phyloP scores from a whole-genome alignment of 1,140 invertebrate genomes.

The Ruditapes philippinarum region DNA sequence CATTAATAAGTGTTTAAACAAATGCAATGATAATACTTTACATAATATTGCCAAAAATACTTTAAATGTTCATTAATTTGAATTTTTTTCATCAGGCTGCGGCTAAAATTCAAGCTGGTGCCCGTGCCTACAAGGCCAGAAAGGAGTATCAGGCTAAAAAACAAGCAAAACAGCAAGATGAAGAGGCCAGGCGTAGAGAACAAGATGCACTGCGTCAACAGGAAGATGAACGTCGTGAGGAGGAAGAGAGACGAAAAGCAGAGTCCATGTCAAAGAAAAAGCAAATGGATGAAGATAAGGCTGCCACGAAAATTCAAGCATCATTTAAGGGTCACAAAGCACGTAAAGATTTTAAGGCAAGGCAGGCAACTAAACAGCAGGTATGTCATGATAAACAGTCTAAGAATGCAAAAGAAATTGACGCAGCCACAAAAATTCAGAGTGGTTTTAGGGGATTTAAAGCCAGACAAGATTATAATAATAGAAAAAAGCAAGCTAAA shows the following conservation, averaged over 20 bases:
- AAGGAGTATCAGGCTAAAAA: not conserved
- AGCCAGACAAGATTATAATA: constrained; percentile 68
- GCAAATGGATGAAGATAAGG: constrained; percentile 34
- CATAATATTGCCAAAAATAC: constrained; percentile 8
- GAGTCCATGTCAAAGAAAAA: not conserved
- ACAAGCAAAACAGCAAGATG: not conserved
- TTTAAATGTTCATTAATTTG: not conserved
- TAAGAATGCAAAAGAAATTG: constrained; percentile 8
- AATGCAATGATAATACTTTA: too few relatives aligned
- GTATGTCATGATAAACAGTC: not conserved
- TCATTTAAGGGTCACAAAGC: constrained; percentile 77
- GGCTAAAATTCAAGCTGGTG: constrained; percentile 92
- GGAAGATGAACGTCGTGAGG: not conserved
- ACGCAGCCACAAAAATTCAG: constrained; percentile 90
- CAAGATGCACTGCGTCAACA: not conserved
- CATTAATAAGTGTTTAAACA: too few relatives aligned
- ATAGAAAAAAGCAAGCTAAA: constrained; percentile 52
- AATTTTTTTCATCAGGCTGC: constrained; percentile 87
- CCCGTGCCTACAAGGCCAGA: constrained; percentile 90
- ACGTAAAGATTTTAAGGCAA: constrained; percentile 69
- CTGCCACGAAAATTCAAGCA: constrained; percentile 90
- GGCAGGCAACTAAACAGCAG: constrained; percentile 45
- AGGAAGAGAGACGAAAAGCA: not conserved
- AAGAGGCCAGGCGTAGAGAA: not conserved
- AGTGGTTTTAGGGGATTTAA: constrained; percentile 78